phyloP scores from a whole-genome alignment of 2,797 vertebrate genomes.

The Clamator glandarius region DNA sequence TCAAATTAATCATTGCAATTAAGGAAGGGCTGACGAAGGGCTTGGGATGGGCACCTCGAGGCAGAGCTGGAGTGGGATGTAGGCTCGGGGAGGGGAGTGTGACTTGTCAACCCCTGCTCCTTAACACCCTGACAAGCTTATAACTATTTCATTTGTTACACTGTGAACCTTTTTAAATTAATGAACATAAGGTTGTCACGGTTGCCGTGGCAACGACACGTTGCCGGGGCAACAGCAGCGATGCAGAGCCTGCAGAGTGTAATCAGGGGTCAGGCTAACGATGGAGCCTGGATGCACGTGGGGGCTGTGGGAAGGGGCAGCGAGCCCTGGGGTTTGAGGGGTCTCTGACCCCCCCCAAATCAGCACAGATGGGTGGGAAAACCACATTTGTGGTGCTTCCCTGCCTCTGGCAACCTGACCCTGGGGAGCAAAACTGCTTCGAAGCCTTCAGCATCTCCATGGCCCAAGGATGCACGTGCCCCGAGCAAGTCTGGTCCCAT shows the following conservation, averaged over 20 bases:
- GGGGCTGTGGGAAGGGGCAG: background rate
- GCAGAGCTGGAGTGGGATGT: background rate
- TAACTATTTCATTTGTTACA: slow-evolving; percentile 74
- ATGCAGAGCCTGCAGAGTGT: slow-evolving; percentile 55
- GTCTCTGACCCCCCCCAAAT: background rate
- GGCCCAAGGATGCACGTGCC: accelerated
- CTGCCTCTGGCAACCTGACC: accelerated
- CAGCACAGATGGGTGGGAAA: accelerated
- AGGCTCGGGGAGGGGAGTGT: background rate
- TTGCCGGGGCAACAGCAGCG: slow-evolving; percentile 54
- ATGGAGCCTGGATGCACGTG: background rate
- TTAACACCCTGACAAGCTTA: slow-evolving; percentile 70
- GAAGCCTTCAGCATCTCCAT: accelerated
- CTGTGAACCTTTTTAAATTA: slow-evolving; percentile 70
- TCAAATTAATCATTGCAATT: background rate
- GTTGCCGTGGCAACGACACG: slow-evolving; percentile 60
- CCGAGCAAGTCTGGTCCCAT: accelerated
- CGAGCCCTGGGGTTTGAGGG: background rate
- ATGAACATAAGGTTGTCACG: slow-evolving; percentile 70
- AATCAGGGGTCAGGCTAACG: slow-evolving; percentile 67
- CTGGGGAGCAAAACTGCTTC: accelerated
- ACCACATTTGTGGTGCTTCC: accelerated
- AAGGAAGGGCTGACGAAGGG: accelerated
- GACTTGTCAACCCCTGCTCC: slow-evolving; percentile 31
- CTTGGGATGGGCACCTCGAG: background rate